Percentiles rank a stretch among this genome's conserved stretches.
Conservation (phyloP, 1,140 invertebrate species). For the Drosophila punjabiensis region DNA sequence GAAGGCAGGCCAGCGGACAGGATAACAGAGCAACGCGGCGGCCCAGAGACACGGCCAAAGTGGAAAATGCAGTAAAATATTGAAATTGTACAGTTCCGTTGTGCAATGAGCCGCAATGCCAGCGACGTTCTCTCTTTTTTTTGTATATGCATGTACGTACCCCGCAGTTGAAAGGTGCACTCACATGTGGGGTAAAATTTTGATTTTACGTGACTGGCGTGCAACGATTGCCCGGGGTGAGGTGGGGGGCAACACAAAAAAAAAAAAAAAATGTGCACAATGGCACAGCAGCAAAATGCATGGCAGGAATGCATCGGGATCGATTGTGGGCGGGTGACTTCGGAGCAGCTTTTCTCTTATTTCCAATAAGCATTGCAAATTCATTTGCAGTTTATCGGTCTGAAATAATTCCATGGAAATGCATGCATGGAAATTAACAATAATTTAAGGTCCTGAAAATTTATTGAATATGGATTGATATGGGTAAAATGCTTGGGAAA, state of each 20-base stretch:
- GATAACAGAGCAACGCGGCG: constrained; percentile 13
- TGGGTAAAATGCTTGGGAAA: neutral
- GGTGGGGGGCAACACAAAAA: neutral
- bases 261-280: constrained; percentile 1
- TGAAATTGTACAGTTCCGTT: constrained; percentile 72
- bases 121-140: constrained; percentile 13
- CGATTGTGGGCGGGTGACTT: constrained; percentile 36
- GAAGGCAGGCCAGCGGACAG: constrained; percentile 23
- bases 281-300: constrained; percentile 1
- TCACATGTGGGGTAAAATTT: constrained; percentile 50
- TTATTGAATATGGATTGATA: neutral
- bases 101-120: constrained; percentile 69
- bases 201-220: constrained; percentile 74
- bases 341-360: constrained; percentile 45
- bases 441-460: constrained; percentile 14
- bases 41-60: constrained; percentile 44
- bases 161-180: constrained; percentile 52
- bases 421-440: constrained; percentile 7
- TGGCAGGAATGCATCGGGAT: constrained; percentile 5
- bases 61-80: constrained; percentile 79
- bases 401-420: constrained; percentile 22
- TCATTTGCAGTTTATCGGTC: constrained; percentile 36
- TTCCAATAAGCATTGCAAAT: constrained; percentile 51
- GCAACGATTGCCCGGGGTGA: constrained; percentile 21
- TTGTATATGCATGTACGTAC: constrained; percentile 4